phyloP scores from a whole-genome alignment of 2,888 invertebrate species.

The Drosophila niveifrons region DNA sequence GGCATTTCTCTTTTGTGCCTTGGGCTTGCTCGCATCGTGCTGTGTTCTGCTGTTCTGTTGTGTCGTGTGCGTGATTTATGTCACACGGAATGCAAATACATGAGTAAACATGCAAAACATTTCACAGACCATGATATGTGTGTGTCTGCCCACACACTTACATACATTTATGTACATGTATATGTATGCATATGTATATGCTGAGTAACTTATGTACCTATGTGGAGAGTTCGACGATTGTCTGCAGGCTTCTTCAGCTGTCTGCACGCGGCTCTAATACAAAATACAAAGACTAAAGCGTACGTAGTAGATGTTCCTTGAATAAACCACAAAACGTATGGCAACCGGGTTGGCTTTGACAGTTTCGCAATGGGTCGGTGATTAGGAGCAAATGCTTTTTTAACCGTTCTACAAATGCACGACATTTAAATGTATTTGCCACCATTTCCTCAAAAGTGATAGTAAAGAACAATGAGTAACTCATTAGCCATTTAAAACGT shows the following conservation, averaged over 20 bases:
- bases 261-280: constrained; percentile 24
- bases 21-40: constrained; percentile 45
- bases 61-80: constrained; percentile 75
- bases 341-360: constrained; percentile 28
- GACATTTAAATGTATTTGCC: constrained; percentile 4
- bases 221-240: constrained; percentile 46
- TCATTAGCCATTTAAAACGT: background rate
- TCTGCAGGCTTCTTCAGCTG: constrained; percentile 34
- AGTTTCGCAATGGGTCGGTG: constrained; percentile 26
- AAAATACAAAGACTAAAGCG: constrained; percentile 44
- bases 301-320: constrained; percentile 53
- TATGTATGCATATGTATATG: constrained; percentile 6
- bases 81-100: constrained; percentile 80
- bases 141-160: constrained; percentile 14
- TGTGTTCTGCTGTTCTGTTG: constrained; percentile 57
- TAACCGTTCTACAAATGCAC: constrained; percentile 27
- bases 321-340: constrained; percentile 63
- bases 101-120: constrained; percentile 77
- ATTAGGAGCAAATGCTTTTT: constrained; percentile 15
- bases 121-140: constrained; percentile 51
- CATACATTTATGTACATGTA: constrained; percentile 5
- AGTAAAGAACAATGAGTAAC: background rate
- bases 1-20: constrained; percentile 67
- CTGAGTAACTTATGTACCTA: constrained; percentile 14
- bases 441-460: too few relatives aligned